Conservation (phyloP, 2,113 vertebrate genomes). For the Anguilla japonica region DNA sequence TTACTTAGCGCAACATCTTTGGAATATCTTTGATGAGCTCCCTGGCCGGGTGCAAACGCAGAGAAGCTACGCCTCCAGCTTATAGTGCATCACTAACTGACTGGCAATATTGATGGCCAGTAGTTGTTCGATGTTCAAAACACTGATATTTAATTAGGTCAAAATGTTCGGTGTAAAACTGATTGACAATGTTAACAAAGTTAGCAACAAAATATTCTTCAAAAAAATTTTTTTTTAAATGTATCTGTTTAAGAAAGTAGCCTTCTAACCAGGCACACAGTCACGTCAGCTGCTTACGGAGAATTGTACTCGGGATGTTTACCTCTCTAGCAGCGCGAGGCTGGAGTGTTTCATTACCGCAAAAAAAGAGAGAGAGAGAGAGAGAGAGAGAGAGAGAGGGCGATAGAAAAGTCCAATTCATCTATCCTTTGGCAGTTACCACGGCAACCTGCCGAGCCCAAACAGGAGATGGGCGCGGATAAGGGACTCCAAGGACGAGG, state of each 20-base stretch:
- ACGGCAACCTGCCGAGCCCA: slow-evolving; percentile 30
- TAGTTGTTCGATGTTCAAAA: too few relatives aligned
- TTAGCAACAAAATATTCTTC: too few relatives aligned
- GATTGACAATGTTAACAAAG: too few relatives aligned
- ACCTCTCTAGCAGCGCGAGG: background rate
- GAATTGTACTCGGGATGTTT: background rate
- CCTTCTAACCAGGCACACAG: background rate
- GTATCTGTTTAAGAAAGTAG: background rate
- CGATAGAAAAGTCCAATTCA: background rate
- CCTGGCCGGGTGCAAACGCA: too few relatives aligned
- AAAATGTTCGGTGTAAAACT: too few relatives aligned
- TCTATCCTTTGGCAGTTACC: slow-evolving; percentile 23
- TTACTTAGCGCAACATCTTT: too few relatives aligned
- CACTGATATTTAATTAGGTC: too few relatives aligned
- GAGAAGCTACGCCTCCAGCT: too few relatives aligned
- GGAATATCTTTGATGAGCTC: too few relatives aligned
- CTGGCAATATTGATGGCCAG: too few relatives aligned
- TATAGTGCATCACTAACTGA: too few relatives aligned
- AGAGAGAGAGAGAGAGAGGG: background rate
- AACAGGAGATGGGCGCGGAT: slow-evolving; percentile 26
- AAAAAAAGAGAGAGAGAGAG: background rate
- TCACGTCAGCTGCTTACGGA: background rate
- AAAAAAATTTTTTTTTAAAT: too few relatives aligned
- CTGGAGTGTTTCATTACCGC: background rate
- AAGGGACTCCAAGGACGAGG: slow-evolving; percentile 39